Percentiles rank a stretch among this genome's conserved stretches.
phyloP scores from a whole-genome alignment of 2,888 invertebrate species.

The Diachrysia chrysitis region DNA sequence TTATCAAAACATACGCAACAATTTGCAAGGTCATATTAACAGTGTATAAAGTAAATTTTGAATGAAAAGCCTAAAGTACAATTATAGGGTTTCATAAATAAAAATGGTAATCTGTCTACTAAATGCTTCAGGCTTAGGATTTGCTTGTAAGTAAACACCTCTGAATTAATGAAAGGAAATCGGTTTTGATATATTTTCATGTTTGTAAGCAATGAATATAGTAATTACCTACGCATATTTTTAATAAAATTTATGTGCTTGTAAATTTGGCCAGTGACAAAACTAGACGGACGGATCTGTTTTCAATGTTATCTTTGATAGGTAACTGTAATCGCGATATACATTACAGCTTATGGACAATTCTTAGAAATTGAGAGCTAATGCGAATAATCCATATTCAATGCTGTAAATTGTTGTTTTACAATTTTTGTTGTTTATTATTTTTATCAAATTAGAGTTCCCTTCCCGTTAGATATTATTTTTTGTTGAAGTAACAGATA shows the following conservation, averaged over 20 bases:
- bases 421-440: slow-evolving; percentile 51
- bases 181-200: too few relatives aligned
- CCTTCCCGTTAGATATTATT: slow-evolving; percentile 11
- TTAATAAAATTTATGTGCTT: slow-evolving; percentile 36
- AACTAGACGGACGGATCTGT: slow-evolving; percentile 43
- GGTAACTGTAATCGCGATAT: slow-evolving; percentile 62
- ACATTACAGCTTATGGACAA: slow-evolving; percentile 53
- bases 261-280: slow-evolving; percentile 36
- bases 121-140: slow-evolving; percentile 23
- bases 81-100: neutral
- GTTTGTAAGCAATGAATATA: neutral
- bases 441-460: slow-evolving; percentile 51
- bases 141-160: slow-evolving; percentile 12
- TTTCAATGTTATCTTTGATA: slow-evolving; percentile 53
- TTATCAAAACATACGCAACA: slow-evolving; percentile 9
- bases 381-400: slow-evolving; percentile 57
- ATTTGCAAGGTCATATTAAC: slow-evolving; percentile 13
- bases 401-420: slow-evolving; percentile 48
- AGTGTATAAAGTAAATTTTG: neutral
- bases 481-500: neutral
- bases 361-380: slow-evolving; percentile 58
- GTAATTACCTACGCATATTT: neutral
- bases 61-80: neutral
- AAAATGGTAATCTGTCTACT: slow-evolving; percentile 15
- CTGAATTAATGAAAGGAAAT: slow-evolving; percentile 26